A percentile compares a stretch with the other conserved stretches of the same genome.
phyloP scores from a whole-genome alignment of 1,140 invertebrate species.

The Papilio helenus region DNA sequence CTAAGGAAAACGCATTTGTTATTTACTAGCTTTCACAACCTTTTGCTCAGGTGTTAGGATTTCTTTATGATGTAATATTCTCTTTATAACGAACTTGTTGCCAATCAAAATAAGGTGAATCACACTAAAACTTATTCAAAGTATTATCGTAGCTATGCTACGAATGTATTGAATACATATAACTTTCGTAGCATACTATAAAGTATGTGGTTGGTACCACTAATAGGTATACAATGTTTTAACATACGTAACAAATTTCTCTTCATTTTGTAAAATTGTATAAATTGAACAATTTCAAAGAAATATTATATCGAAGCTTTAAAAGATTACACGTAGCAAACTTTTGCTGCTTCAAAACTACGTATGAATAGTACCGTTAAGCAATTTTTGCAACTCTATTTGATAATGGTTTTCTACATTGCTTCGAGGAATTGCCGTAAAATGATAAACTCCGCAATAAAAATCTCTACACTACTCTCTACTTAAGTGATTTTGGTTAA shows the following conservation, averaged over 20 bases:
- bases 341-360: slow-evolving; percentile 1
- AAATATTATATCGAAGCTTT: neutral
- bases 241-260: neutral
- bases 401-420: neutral
- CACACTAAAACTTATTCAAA: too few relatives aligned
- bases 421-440: neutral
- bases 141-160: neutral
- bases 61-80: neutral
- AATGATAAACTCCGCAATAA: neutral
- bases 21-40: slow-evolving; percentile 8
- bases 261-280: neutral
- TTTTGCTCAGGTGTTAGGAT: slow-evolving; percentile 7
- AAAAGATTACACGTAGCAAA: neutral
- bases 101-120: too few relatives aligned
- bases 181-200: neutral
- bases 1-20: neutral
- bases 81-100: neutral
- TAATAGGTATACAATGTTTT: neutral
- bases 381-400: neutral
- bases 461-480: neutral
- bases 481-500: neutral
- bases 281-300: neutral
- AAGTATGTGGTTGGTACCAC: neutral
- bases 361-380: neutral
- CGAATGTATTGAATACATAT: neutral